phyloP scores from a whole-genome alignment of 1,140 invertebrate genomes.

The Trissolcus basalis region DNA sequence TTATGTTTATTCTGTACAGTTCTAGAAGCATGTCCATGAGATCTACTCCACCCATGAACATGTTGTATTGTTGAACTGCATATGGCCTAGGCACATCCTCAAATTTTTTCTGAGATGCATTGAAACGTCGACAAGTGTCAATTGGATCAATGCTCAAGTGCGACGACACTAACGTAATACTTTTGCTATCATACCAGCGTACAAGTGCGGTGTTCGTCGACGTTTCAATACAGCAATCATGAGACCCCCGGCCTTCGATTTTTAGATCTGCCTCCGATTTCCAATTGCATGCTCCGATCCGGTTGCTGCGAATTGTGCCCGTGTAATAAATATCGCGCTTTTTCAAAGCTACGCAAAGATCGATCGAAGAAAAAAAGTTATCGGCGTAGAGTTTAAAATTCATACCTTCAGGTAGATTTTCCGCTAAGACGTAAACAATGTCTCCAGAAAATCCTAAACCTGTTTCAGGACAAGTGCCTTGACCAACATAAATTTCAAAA shows the following conservation, averaged over 20 bases:
- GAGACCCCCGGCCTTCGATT: slow-evolving; percentile 45
- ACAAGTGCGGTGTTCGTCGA: slow-evolving; percentile 49
- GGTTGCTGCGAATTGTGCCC: too few relatives aligned
- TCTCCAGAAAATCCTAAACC: slow-evolving; percentile 66
- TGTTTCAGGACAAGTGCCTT: slow-evolving; percentile 55
- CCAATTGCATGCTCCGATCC: too few relatives aligned
- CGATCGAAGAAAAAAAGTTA: slow-evolving; percentile 66
- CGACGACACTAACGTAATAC: slow-evolving; percentile 60
- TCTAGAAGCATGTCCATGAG: slow-evolving; percentile 62
- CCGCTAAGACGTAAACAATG: slow-evolving; percentile 62
- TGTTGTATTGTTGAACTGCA: slow-evolving; percentile 65
- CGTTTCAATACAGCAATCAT: slow-evolving; percentile 33
- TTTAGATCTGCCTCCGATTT: background rate
- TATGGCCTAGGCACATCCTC: slow-evolving; percentile 57
- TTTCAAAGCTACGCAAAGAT: slow-evolving; percentile 59
- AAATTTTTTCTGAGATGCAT: slow-evolving; percentile 46
- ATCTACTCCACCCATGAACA: slow-evolving; percentile 25
- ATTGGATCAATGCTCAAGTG: slow-evolving; percentile 50
- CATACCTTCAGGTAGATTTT: slow-evolving; percentile 59
- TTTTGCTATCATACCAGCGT: slow-evolving; percentile 63
- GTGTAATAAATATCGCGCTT: too few relatives aligned
- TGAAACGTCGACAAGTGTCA: slow-evolving; percentile 50
- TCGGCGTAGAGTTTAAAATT: slow-evolving; percentile 69
- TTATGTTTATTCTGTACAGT: slow-evolving; percentile 47
- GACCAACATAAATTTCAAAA: slow-evolving; percentile 72